Conservation (phyloP, 2,888 invertebrate genomes). For the Desoria tigrina region DNA sequence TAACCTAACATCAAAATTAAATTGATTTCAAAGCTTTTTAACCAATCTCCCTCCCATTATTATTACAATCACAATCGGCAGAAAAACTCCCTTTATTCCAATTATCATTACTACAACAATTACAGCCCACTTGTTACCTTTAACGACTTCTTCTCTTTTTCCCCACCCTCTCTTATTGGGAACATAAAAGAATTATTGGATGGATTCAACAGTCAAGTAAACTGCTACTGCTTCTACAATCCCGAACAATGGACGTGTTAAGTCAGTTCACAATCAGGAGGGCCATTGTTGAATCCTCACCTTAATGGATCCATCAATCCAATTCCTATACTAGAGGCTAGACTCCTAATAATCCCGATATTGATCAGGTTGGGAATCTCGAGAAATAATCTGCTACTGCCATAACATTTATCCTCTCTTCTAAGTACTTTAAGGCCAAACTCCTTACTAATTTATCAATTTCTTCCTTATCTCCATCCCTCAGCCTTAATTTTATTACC, state of each 20-base stretch:
- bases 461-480: slow-evolving; percentile 13
- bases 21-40: slow-evolving; percentile 27
- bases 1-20: slow-evolving; percentile 12
- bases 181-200: background rate
- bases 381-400: slow-evolving; percentile 37
- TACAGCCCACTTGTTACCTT: slow-evolving; percentile 24
- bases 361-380: slow-evolving; percentile 14
- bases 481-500: slow-evolving; percentile 18
- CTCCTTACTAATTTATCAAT: slow-evolving; percentile 36
- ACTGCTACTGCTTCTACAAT: slow-evolving; percentile 3
- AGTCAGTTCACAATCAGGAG: slow-evolving; percentile 21
- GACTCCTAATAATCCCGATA: slow-evolving; percentile 18
- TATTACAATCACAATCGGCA: slow-evolving; percentile 10
- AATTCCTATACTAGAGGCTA: slow-evolving; percentile 6
- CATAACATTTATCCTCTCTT: slow-evolving; percentile 43
- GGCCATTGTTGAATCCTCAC: slow-evolving; percentile 35
- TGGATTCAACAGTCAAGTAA: background rate
- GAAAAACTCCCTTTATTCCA: background rate
- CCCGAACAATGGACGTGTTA: slow-evolving; percentile 19
- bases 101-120: slow-evolving; percentile 23
- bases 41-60: slow-evolving; percentile 24
- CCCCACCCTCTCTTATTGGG: background rate
- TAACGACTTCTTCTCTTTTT: slow-evolving; percentile 10
- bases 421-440: slow-evolving; percentile 6
- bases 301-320: slow-evolving; percentile 45